Evolutionary conservation across 2,888 invertebrate species (phyloP), one percentile per base, ranked within the genome.

Genomic region (Horisme vitalbata): DNA sequence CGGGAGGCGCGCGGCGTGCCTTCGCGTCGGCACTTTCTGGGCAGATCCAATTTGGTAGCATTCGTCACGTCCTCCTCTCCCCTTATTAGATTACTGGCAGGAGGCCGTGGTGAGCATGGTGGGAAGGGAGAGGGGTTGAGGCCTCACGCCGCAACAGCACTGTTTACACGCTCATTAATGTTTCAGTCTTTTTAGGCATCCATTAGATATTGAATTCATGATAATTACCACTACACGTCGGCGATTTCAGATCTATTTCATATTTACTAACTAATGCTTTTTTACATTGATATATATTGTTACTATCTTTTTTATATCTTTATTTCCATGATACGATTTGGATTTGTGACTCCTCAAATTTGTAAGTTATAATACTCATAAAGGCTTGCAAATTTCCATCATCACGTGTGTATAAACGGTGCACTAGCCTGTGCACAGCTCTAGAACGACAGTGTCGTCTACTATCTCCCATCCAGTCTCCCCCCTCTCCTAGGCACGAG

Each of bases 401-500:
- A n/a, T n/a, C n/a, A n/a, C n/a, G n/a, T n/a, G n/a, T n/a, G n/a
- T n/a, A n/a, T n/a, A n/a, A n/a, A n/a, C n/a, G n/a, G n/a, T n/a
- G n/a, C n/a, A n/a, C n/a, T n/a, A n/a, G n/a, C n/a, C n/a, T n/a
- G n/a, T n/a, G n/a, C n/a, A 41, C 35, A 36, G 35, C 47, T 20
- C 41, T 28, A 7, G 23, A 14, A 36, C 41, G 41, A 34, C 12
- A 54, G 57, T 49, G 54, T 57, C 63, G 57, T 54, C 58, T 57
- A 57, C 60, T 55, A 45, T 38, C 34, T 30, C 38, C 49, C 12
- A 55, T 45, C 31, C 4, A 4, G 30, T 36, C 31, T 41, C 5
- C 24, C 30, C 23, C 30, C 26, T 23, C 10, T 12, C 31, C 21
- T 30, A 10, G 9, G 46, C 57, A 48, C 52, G 50, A 35, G 56